These are phyloP conservation scores for Battus philenor DNA, from an alignment of 1,140 invertebrate species.

Conservation along the genomic window DNA sequence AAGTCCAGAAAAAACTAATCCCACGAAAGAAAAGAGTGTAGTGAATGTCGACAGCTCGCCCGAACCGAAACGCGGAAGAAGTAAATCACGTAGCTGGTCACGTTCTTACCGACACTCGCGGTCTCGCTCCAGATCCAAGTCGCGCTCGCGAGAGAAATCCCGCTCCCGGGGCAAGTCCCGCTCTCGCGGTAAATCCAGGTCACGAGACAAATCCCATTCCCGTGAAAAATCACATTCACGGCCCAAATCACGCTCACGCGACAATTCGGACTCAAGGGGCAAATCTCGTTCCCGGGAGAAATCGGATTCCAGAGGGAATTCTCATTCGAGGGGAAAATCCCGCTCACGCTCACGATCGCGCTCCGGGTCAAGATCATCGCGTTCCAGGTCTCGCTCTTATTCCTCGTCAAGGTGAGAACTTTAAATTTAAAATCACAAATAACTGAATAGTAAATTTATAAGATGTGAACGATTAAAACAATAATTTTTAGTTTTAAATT, in stretches of 20 bases:
- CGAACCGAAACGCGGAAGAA: slow-evolving; percentile 28
- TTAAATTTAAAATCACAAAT: too few species aligned
- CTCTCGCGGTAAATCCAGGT: slow-evolving; percentile 32
- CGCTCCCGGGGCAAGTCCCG: slow-evolving; percentile 42
- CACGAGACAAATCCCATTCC: slow-evolving; percentile 68
- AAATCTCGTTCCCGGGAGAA: slow-evolving; percentile 1
- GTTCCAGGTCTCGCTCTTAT: slow-evolving; percentile 56
- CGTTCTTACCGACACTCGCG: slow-evolving; percentile 48
- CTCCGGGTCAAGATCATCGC: slow-evolving; percentile 62
- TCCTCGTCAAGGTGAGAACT: slow-evolving; percentile 62
- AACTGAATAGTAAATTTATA: too few species aligned
- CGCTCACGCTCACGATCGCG: slow-evolving; percentile 69
- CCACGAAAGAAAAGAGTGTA: slow-evolving; percentile 35
- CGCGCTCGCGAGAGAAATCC: slow-evolving; percentile 34
- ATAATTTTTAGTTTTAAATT: background rate
- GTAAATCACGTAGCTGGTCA: slow-evolving; percentile 46
- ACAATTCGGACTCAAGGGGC: slow-evolving; percentile 20
- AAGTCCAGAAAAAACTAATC: slow-evolving; percentile 30
- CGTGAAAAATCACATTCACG: slow-evolving; percentile 51
- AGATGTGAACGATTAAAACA: background rate
- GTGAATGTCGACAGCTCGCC: slow-evolving; percentile 46
- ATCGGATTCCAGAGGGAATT: background rate
- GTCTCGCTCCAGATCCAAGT: slow-evolving; percentile 38
- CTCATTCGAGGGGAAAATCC: slow-evolving; percentile 26
- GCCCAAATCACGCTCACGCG: slow-evolving; percentile 25